These are phyloP conservation scores for Chironomus tepperi DNA, from an alignment of 1,140 invertebrate genomes.

Conservation along the genomic window DNA sequence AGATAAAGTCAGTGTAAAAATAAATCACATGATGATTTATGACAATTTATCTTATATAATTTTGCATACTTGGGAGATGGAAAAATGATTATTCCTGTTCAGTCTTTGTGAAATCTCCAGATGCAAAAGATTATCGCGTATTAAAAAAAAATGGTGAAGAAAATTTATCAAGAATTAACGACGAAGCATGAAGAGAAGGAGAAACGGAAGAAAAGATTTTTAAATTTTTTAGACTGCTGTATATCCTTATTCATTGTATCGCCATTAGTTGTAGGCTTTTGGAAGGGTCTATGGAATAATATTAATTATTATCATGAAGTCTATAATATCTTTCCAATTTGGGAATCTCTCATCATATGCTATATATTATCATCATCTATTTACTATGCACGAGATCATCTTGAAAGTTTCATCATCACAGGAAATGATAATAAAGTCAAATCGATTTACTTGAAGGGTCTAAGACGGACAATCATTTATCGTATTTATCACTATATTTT, in stretches of 20 bases:
- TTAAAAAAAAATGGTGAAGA: background rate
- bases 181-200: background rate
- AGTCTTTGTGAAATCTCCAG: background rate
- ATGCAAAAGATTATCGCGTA: background rate
- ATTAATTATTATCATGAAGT: constrained; percentile 46
- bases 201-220: constrained; percentile 16
- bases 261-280: constrained; percentile 53
- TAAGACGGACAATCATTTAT: background rate
- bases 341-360: constrained; percentile 41
- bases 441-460: background rate
- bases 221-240: constrained; percentile 7
- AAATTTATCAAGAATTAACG: background rate
- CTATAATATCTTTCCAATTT: constrained; percentile 39
- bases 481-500: constrained; percentile 6
- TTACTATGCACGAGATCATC: background rate
- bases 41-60: too few relatives aligned
- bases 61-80: too few relatives aligned
- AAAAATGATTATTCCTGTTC: background rate
- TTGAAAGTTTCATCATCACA: background rate
- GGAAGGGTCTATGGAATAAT: constrained; percentile 55
- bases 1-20: too few relatives aligned
- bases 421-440: background rate
- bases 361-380: constrained; percentile 27
- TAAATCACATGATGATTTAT: too few relatives aligned
- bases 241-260: constrained; percentile 42